phyloP scores from a whole-genome alignment of 2,888 invertebrate genomes.

The Pilophorus perplexus region DNA sequence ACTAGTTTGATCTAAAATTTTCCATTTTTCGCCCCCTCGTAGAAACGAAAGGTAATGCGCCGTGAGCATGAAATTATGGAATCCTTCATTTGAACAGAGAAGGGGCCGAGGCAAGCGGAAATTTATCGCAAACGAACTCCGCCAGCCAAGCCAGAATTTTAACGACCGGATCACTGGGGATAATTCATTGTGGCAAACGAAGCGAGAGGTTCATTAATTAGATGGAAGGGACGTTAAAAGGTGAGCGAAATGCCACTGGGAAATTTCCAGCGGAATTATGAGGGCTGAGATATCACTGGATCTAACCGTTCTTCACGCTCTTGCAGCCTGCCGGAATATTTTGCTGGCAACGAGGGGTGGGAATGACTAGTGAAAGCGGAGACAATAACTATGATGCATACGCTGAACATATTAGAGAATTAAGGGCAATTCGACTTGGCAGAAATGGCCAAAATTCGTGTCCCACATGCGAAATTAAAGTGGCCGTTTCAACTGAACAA shows the following conservation, averaged over 20 bases:
- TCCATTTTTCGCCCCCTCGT: too few relatives aligned
- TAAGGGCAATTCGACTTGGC: too few relatives aligned
- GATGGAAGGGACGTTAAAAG: constrained; percentile 30
- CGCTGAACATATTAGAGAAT: too few relatives aligned
- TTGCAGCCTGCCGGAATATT: too few relatives aligned
- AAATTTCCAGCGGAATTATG: constrained; percentile 31
- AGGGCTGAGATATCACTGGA: constrained; percentile 19
- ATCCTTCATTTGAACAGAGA: constrained; percentile 30
- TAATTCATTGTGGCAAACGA: constrained; percentile 39
- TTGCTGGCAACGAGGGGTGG: too few relatives aligned
- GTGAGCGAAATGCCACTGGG: constrained; percentile 33
- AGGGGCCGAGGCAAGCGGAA: constrained; percentile 27
- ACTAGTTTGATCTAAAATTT: too few relatives aligned
- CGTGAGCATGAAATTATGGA: constrained; percentile 27
- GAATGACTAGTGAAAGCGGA: too few relatives aligned
- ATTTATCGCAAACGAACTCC: constrained; percentile 38
- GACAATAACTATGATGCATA: too few relatives aligned
- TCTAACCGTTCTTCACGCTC: constrained; percentile 27
- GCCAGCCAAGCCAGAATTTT: constrained; percentile 31
- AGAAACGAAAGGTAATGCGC: not conserved
- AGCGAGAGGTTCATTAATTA: constrained; percentile 39
- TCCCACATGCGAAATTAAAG: too few relatives aligned
- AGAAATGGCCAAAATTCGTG: too few relatives aligned
- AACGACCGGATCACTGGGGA: constrained; percentile 37
- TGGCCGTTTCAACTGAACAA: too few relatives aligned